phyloP scores from a whole-genome alignment of 1,140 invertebrate genomes.

The Philotrypesis tridentata region DNA sequence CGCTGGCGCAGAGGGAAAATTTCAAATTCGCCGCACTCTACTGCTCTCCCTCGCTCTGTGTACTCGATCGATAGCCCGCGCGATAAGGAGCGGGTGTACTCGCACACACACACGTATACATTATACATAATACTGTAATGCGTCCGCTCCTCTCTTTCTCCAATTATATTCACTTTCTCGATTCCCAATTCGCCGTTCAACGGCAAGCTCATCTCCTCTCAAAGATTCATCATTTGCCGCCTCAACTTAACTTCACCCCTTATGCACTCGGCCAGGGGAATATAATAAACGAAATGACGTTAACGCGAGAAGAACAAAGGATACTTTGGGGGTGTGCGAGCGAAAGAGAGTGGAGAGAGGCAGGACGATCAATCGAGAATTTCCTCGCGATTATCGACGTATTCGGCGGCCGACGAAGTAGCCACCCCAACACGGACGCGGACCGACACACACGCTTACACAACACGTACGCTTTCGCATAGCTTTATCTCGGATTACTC shows the following conservation, averaged over 20 bases:
- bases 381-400: conserved; percentile 47
- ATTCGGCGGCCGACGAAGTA: background rate
- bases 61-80: conserved; percentile 40
- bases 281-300: too few relatives aligned
- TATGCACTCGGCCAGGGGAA: too few relatives aligned
- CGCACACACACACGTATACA: too few relatives aligned
- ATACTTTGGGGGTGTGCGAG: background rate
- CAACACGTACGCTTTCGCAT: background rate
- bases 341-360: background rate
- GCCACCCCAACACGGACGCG: conserved; percentile 10
- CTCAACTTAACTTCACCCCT: too few relatives aligned
- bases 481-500: background rate
- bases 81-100: conserved; percentile 35
- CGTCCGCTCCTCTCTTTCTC: too few relatives aligned
- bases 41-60: background rate
- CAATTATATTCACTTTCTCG: too few relatives aligned
- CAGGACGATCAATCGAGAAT: conserved; percentile 43
- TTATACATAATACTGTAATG: too few relatives aligned
- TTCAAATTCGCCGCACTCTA: conserved; percentile 42
- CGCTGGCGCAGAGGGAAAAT: conserved; percentile 27
- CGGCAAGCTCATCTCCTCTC: too few relatives aligned
- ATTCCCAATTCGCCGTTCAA: too few relatives aligned
- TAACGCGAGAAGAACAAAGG: background rate
- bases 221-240: too few relatives aligned
- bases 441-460: background rate